Percentiles rank a stretch among this genome's conserved stretches.
phyloP scores from a whole-genome alignment of 2,113 vertebrate species.

The Pseudonaja textilis region DNA sequence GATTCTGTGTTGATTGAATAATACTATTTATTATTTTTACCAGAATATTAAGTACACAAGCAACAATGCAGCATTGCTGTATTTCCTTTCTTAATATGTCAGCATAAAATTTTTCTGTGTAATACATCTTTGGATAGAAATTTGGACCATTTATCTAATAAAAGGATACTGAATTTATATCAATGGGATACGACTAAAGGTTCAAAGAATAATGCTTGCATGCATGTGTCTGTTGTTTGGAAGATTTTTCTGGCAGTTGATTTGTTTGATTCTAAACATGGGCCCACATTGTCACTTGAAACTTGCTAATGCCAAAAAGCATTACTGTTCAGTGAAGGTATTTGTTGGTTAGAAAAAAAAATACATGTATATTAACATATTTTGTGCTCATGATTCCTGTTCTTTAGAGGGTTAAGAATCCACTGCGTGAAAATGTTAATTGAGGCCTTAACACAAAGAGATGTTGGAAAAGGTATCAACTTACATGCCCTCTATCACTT shows the following conservation, averaged over 20 bases:
- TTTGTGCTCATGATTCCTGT: background rate
- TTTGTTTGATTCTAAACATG: constrained; percentile 52
- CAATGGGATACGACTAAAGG: constrained; percentile 51
- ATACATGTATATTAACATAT: background rate
- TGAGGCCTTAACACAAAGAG: background rate
- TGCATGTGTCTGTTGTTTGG: constrained; percentile 44
- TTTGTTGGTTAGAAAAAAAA: background rate
- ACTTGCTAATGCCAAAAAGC: constrained; percentile 65
- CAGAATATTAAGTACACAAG: constrained; percentile 49
- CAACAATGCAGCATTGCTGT: constrained; percentile 42
- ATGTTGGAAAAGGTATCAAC: background rate
- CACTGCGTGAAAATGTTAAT: background rate
- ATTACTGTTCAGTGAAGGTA: constrained; percentile 62
- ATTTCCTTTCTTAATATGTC: constrained; percentile 36
- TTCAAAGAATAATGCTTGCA: constrained; percentile 36
- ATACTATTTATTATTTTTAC: constrained; percentile 51
- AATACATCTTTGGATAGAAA: constrained; percentile 45
- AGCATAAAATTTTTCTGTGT: constrained; percentile 34
- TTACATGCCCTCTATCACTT: background rate
- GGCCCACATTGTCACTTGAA: constrained; percentile 61
- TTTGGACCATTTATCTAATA: constrained; percentile 46
- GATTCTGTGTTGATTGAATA: constrained; percentile 22
- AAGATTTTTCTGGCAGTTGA: constrained; percentile 54
- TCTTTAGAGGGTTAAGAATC: background rate
- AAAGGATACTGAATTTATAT: constrained; percentile 32